phyloP scores from a whole-genome alignment of 2,797 vertebrate species.

The Clarias laeviceps region DNA sequence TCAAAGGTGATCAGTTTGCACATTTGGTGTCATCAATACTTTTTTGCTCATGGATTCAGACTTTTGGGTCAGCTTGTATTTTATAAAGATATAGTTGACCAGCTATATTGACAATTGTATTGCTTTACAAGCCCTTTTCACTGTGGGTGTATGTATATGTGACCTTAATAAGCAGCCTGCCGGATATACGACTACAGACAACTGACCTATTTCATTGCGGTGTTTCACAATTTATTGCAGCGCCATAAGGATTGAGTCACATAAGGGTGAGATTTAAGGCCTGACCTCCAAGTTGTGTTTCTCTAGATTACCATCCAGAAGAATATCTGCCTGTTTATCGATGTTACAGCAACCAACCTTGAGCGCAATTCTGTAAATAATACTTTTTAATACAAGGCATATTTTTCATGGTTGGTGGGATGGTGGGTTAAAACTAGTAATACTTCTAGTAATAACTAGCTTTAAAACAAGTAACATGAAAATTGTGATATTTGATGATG shows the following conservation, averaged over 20 bases:
- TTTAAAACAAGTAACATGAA: background rate
- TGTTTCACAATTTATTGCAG: conserved; percentile 36
- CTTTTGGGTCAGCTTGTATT: background rate
- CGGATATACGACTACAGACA: conserved; percentile 34
- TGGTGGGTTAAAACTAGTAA: background rate
- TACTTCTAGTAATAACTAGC: no score
- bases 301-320: conserved; percentile 14
- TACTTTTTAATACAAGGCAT: background rate
- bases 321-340: background rate
- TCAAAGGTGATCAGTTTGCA: no score
- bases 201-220: conserved; percentile 33
- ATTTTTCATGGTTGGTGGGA: background rate
- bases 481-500: background rate
- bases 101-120: background rate
- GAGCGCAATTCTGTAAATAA: background rate
- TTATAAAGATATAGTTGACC: background rate
- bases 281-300: background rate
- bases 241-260: conserved; percentile 23
- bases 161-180: conserved; percentile 27
- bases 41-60: no score
- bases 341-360: background rate
- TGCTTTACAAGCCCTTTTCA: background rate
- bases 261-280: background rate
- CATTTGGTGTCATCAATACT: no score
- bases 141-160: background rate